A percentile compares a stretch with the other conserved stretches of the same genome.
These are phyloP conservation scores for Pocillopora grandis DNA, from an alignment of 92 coral and sea anemone genomes.

Conservation along the genomic window DNA sequence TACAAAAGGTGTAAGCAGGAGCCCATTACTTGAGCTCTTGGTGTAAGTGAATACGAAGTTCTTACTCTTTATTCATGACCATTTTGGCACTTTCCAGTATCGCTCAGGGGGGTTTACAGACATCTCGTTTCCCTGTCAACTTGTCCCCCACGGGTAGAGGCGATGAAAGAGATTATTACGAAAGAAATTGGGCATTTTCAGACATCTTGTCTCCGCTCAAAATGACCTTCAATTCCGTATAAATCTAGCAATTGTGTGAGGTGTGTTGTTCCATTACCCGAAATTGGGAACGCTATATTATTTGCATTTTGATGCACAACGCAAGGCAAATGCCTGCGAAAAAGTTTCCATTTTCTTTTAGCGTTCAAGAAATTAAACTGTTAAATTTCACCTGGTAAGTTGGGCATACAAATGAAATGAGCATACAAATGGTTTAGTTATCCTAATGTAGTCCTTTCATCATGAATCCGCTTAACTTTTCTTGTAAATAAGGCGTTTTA, in stretches of 20 bases:
- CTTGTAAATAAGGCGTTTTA: background rate
- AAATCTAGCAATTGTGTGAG: background rate
- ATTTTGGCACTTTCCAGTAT: background rate
- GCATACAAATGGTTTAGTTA: background rate
- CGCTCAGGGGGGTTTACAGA: background rate
- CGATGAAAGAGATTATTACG: background rate
- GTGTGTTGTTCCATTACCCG: background rate
- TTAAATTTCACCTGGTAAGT: background rate
- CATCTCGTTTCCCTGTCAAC: conserved; percentile 25
- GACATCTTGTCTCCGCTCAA: background rate
- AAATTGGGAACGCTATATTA: background rate
- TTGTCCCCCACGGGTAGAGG: background rate
- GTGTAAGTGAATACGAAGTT: background rate
- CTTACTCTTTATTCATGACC: background rate
- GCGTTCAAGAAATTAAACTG: background rate
- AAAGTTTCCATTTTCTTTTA: background rate
- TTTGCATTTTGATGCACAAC: background rate
- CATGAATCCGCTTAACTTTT: background rate
- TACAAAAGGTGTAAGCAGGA: background rate
- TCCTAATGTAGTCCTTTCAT: background rate
- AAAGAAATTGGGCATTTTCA: background rate
- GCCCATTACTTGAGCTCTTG: too few species aligned
- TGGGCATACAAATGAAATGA: background rate
- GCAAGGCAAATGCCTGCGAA: background rate
- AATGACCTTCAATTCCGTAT: background rate